These are phyloP conservation scores for Mesocentrotus franciscanus DNA, from an alignment of 53 echinoderm and acorn worm species.

Conservation along the genomic window DNA sequence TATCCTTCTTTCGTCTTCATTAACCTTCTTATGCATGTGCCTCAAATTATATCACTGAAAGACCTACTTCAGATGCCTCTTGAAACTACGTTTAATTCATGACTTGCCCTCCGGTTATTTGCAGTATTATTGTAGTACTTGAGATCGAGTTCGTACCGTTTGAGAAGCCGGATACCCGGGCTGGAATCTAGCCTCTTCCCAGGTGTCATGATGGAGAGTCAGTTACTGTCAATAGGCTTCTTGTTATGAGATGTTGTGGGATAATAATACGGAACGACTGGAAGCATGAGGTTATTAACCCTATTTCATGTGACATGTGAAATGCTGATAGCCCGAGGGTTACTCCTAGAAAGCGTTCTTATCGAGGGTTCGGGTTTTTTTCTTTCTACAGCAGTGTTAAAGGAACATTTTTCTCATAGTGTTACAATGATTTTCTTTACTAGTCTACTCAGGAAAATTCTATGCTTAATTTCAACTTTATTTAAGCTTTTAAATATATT, in stretches of 20 bases:
- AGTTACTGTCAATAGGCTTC: background rate
- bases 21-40: constrained; percentile 1
- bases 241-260: background rate
- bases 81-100: constrained; percentile 26
- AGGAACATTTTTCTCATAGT: background rate
- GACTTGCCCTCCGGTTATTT: constrained; percentile 16
- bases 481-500: no score
- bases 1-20: background rate
- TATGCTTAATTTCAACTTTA: background rate
- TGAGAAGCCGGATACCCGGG: constrained; percentile 7
- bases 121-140: background rate
- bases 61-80: constrained; percentile 1
- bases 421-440: background rate
- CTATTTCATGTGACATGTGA: background rate
- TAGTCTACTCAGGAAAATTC: no score
- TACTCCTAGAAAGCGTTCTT: background rate
- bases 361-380: background rate
- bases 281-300: background rate
- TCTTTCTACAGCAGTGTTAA: background rate
- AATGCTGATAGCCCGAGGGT: background rate
- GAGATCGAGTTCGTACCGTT: background rate
- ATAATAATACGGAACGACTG: background rate
- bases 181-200: background rate
- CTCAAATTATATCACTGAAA: constrained; percentile 31
- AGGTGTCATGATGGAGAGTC: background rate